Base-by-base conservation (phyloP, 2,888 invertebrate genomes). In the Zaprionus lineosus region DNA sequence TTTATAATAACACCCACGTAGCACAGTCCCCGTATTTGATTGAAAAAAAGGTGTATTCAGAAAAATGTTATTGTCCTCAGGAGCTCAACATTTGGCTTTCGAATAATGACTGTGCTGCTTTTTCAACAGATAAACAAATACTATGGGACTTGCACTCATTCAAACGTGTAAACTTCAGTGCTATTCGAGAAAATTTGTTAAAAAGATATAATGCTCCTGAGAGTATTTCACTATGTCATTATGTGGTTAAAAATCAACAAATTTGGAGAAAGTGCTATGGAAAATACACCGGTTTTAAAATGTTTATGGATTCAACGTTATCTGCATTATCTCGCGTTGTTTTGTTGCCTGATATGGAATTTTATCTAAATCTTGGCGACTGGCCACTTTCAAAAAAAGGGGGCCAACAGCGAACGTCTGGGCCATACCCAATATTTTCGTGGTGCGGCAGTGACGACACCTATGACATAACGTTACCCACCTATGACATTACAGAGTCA, bases 371-470 rank as follows among this genome's bases (percentile, higher is more conserved):
- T 91, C 91, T 98, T 8, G 98, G 98, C 9, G 98, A 99, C 90
- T 98, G 98, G 98, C 98, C 98, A 0, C 90, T 98, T 15, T 93
- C 94, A 1, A 91, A 91, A 55, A 92, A 91, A 65, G 87, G 89
- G 2, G 87, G 87, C 0, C 86, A 90, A 12, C 86, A 87, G 29
- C 89, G 87, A 29, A 89, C 89, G 5, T 91, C 92, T 0, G 88
- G 91, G 8, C 91, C 92, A 7, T 92, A 94, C 64, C 98, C 98
- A 1, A 93, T 99, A 61, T 95, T 98, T 88, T 98, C 98, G 9
- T 99, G 98, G 98, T 98, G 98, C 90, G 98, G 98, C 1, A 98
- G 97, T 64, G 92, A 93, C 55, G 94, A 95, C 57, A 94, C 95
- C 3, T 91, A 92, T 77, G 98, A 99, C 89, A 97, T 98, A 87